A percentile compares a stretch with the other conserved stretches of the same genome.
Evolutionary conservation across 2,888 invertebrate genomes (phyloP).

Genomic region (Trichopria drosophilae): DNA sequence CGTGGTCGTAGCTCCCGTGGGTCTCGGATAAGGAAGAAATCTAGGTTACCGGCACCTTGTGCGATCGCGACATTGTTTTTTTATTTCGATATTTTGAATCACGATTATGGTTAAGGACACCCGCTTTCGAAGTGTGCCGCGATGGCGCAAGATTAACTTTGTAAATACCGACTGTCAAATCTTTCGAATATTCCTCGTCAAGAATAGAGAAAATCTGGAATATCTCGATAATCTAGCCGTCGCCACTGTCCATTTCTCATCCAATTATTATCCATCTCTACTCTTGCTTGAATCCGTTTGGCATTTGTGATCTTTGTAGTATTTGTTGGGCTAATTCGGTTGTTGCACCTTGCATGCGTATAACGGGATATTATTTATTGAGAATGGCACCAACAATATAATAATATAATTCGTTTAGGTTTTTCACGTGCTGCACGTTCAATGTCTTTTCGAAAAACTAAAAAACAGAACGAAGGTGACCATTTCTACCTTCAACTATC

Average conservation of each 20-base stretch:
- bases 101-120: no score
- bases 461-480: no score
- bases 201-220: constrained; percentile 15
- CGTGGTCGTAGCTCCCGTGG: no score
- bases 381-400: constrained; percentile 16
- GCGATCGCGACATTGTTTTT: no score
- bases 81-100: no score
- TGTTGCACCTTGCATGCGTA: constrained; percentile 16
- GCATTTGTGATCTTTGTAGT: constrained; percentile 2
- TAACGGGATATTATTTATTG: constrained; percentile 11
- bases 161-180: no score
- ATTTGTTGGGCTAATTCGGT: constrained; percentile 14
- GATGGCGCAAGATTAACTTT: constrained; percentile 21
- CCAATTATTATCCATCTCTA: constrained; percentile 14
- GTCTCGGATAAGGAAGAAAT: no score
- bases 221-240: background rate
- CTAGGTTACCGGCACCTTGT: no score
- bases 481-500: no score
- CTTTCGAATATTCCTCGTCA: constrained; percentile 8
- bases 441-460: no score
- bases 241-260: constrained; percentile 14
- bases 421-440: constrained; percentile 7
- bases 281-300: constrained; percentile 18
- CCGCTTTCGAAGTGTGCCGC: no score
- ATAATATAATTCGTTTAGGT: constrained; percentile 1